Base-by-base conservation (phyloP, 2,797 vertebrate genomes). In the Anableps anableps region DNA sequence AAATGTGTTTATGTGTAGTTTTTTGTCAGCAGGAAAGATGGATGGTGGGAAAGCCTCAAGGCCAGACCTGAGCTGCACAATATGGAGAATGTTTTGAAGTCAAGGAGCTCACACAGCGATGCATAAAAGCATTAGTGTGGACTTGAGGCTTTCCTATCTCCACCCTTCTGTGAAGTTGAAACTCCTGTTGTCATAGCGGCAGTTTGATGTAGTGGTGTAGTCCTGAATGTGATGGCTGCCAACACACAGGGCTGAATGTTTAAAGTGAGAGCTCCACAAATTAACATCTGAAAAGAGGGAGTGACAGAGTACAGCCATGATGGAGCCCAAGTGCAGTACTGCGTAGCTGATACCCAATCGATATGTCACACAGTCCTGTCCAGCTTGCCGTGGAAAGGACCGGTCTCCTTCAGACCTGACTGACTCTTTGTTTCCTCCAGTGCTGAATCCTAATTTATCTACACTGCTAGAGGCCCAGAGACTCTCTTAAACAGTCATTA, bases 401-500 rank as follows among this genome's bases (percentile, higher is more conserved):
- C 17, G n/a, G 77, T 78, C 83, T 89, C 91, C 89, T 94, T 92
- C 93, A 93, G 85, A 90, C 91, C 86, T 86, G 85, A 91, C 88
- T 83, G 91, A 85, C 80, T 91, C 86, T 85, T 29, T 70, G 75
- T 76, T 82, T 80, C 87, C 74, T 84, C 84, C 72, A 43, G 74
- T 23, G 60, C 83, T 90, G 92, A 89, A 94, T 94, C 85, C 90
- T 93, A 93, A 93, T 92, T 85, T 38, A 7, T 85, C 78, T 75
- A 43, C 84, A 58, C 76, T 84, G 79, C 85, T 81, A 70, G 47
- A 76, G 80, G 87, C 86, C 80, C 72, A 9, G 72, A 62, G 47
- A 68, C 68, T 19, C 83, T 82, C 79, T 83, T 84, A 70, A 80
- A 70, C 73, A 76, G 81, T 85, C 85, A 88, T 88, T 88, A 91